Conservation (phyloP, 2,113 vertebrate genomes). For the Rattus norvegicus region GRCr8 NC_086031.1:77187001-77187500, state of each 20-base stretch:
- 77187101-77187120: background rate
- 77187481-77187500: background rate
- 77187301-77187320: background rate
- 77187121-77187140: background rate
- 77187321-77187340: no score
- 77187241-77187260: background rate
- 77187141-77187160: background rate
- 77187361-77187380: background rate
- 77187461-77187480: background rate
- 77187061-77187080: background rate
- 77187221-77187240: background rate
- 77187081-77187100: background rate
- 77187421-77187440: background rate
- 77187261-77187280: background rate
- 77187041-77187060: background rate
- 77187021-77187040: background rate
- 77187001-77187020: background rate
- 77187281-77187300: background rate
- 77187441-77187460: background rate
- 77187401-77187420: background rate
- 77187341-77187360: background rate
- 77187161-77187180: background rate
- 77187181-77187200: background rate
- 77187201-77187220: background rate
- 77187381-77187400: background rate